Percentiles rank a stretch among this genome's conserved stretches.
Conservation (phyloP, 2,113 vertebrate species). For the Gymnobelideus leadbeateri region DNA sequence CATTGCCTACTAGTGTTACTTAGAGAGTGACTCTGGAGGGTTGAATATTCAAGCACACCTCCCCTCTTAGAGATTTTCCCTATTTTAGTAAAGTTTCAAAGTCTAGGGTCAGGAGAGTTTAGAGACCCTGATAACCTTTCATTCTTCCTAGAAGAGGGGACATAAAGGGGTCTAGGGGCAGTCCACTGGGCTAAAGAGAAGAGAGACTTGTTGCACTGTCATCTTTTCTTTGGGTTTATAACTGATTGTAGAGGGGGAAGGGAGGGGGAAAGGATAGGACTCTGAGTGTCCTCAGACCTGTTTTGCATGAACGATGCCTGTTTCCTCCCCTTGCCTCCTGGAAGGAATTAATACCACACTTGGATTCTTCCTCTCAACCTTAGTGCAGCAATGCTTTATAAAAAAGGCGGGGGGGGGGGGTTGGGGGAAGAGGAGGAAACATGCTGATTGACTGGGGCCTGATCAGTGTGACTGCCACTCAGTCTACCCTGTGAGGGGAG, state of each 20-base stretch:
- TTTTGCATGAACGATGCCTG: not conserved
- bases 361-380: not conserved
- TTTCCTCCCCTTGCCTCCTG: not conserved
- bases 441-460: constrained; percentile 15
- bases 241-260: constrained; percentile 10
- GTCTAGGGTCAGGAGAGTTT: not conserved
- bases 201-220: constrained; percentile 75
- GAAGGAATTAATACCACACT: constrained; percentile 15
- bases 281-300: not conserved
- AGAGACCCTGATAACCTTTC: constrained; percentile 2
- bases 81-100: constrained; percentile 60
- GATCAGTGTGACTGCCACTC: constrained; percentile 4
- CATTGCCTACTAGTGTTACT: not conserved
- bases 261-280: constrained; percentile 21
- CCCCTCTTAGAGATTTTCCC: constrained; percentile 24
- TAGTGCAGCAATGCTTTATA: constrained; percentile 28
- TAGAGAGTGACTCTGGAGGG: constrained; percentile 1
- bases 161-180: constrained; percentile 37
- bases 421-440: not conserved
- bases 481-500: not conserved
- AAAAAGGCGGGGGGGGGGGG: constrained; percentile 39
- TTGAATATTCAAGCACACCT: not conserved
- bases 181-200: constrained; percentile 29
- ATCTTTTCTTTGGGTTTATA: constrained; percentile 53
- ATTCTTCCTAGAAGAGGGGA: not conserved